Base-by-base conservation (phyloP, 2,888 invertebrate genomes). In the Kryphioiulus occultus region DNA sequence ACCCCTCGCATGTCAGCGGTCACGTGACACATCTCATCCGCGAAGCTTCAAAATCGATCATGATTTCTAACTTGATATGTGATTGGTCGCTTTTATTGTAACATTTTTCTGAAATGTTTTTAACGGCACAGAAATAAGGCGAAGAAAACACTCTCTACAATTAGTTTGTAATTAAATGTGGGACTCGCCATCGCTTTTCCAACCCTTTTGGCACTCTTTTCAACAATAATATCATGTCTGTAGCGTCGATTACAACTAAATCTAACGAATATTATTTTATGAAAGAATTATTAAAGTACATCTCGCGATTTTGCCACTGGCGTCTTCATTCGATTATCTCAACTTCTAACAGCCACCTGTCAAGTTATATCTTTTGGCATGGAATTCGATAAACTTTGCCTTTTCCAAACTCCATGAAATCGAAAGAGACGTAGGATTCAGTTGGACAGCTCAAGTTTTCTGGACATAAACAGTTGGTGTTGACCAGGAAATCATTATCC, bases 401-500 rank as follows among this genome's bases (percentile, higher is more conserved):
- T 15, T 85, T 85, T 42, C 85, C 85, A n/a, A 53, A 53, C 53
- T 53, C 53, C 53, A n/a, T 2, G 53, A 53, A 53, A 19, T 53
- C 53, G 3, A 53, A 53, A 9, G 53, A 53, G 53, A 12, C n/a
- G n/a, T 53, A 53, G 7, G 53, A 53, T 19, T 32, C 26, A 3
- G 86, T 53, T n/a, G 86, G 86, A 86, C 86, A 86, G 22, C 86
- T 86, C 19, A 59, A 32, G 17, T 44, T 22, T 30, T 86, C 68
- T 17, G 86, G 86, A 68, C 86, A 86, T 47, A 86, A 26, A 59
- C 86, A 86, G 30, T 86, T 86, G 53, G 86, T 44, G 68, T 86
- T 47, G 32, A 86, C 86, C 12, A 86, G 32, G 32, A 59, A 47
- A 9, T 86, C 39, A 17, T 59, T 12, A 3, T 30, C 30, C 0